phyloP scores from a whole-genome alignment of 2,113 vertebrate genomes.

The Protobothrops mucrosquamatus region DNA sequence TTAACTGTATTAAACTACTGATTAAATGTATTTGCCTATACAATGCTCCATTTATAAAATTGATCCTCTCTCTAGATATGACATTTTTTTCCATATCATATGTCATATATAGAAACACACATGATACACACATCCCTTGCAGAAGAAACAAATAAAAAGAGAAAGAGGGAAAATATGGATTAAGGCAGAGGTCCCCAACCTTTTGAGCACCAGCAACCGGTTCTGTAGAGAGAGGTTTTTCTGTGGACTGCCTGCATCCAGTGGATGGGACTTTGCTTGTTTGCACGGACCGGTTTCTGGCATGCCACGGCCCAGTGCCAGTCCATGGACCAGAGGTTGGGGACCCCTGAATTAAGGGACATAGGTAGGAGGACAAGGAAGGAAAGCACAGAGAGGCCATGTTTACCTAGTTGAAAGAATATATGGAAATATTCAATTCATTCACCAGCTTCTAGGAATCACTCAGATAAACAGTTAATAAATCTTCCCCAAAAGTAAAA shows the following conservation, averaged over 20 bases:
- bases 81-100: not conserved
- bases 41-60: not conserved
- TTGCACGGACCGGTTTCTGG: too few species aligned
- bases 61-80: not conserved
- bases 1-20: not conserved
- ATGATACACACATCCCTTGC: not conserved
- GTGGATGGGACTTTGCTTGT: too few species aligned
- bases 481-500: slow-evolving; percentile 46
- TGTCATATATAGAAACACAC: not conserved
- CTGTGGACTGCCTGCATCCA: too few species aligned
- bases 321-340: too few species aligned
- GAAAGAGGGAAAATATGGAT: not conserved
- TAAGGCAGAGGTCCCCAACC: too few species aligned
- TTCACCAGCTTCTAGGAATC: not conserved
- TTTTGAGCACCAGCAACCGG: too few species aligned
- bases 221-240: too few species aligned
- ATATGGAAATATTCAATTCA: not conserved
- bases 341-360: not conserved
- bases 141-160: not conserved
- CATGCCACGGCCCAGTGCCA: too few species aligned
- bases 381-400: not conserved
- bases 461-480: not conserved
- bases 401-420: not conserved
- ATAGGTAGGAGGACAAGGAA: not conserved
- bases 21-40: not conserved